These are phyloP conservation scores for Eublepharis macularius DNA, from an alignment of 2,113 vertebrate species.

Conservation along the genomic window DNA sequence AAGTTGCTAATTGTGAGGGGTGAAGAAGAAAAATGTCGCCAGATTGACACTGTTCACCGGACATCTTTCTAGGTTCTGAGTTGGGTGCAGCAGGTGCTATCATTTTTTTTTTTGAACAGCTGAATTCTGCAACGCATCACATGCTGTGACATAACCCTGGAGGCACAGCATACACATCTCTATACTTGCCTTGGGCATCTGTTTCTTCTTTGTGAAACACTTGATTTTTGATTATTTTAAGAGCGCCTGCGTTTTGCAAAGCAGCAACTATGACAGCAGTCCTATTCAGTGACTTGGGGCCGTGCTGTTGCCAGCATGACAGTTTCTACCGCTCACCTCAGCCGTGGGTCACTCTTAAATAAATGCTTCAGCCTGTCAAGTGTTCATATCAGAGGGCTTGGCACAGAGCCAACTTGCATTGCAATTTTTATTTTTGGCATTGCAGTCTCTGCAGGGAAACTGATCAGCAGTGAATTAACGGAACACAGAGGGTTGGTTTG, in stretches of 20 bases:
- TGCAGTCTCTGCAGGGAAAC: constrained; percentile 48
- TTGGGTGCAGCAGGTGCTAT: too few relatives aligned
- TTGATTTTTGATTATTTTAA: too few relatives aligned
- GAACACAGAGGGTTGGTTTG: background rate
- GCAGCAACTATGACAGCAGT: too few relatives aligned
- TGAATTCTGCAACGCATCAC: background rate
- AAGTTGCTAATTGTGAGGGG: too few relatives aligned
- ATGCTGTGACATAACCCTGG: background rate
- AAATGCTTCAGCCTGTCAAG: background rate
- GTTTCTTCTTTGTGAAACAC: background rate
- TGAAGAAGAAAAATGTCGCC: too few relatives aligned
- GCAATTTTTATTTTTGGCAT: constrained; percentile 78
- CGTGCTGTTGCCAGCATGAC: background rate
- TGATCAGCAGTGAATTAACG: constrained; percentile 17
- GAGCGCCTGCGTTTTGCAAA: too few relatives aligned
- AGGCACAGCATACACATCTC: too few relatives aligned
- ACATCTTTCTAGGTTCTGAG: too few relatives aligned
- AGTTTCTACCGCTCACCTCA: background rate
- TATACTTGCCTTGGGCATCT: background rate
- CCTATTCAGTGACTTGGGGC: background rate
- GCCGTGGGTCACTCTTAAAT: background rate
- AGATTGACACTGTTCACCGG: too few relatives aligned
- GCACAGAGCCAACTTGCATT: constrained; percentile 21
- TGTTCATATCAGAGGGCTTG: background rate
- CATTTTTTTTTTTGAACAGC: background rate